Base-by-base conservation (phyloP, 1,140 invertebrate species). In the Saccostrea echinata region DNA sequence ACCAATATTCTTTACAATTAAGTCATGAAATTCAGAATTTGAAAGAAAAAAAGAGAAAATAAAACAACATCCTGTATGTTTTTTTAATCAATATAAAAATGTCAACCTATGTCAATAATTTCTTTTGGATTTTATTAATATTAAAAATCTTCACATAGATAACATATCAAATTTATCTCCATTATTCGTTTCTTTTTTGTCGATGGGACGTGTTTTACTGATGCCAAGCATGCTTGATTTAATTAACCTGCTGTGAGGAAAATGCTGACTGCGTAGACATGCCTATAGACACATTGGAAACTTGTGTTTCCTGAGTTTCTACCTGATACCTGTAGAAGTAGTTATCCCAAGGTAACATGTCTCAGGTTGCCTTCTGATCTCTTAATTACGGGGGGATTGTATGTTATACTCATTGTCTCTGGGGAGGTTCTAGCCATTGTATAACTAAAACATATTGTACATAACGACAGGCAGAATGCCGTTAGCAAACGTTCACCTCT, bases 301-400 rank as follows among this genome's bases (percentile, higher is more conserved):
- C 16, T 24, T 24, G 57, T 64, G 57, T 64, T 64, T 24, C 21
- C 24, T 64, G 18, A n/a, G 8, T 76, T 27, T 76, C 68, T 16
- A 33, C 27, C 27, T 30, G 27, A 76, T 33, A 27, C 27, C 27
- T 76, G 68, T 76, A 16, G 27, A 76, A 33, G 16, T 76, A 16
- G 27, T 76, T 76, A 21, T 16, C 27, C 16, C 27, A 76, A 27
- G 27, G 27, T 27, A 76, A 33, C 68, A 27, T 76, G 27, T 30
- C 30, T 76, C 68, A 30, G 11, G 68, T 76, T 76, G 68, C 68
- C 68, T 30, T 76, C 24, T 76, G 68, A 76, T 76, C 68, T 76
- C 68, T 76, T 76, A 16, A 76, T 76, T 76, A 76, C 68, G 30
- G 68, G 30, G n/a, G 24, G 24, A 33, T 11, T 76, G 24, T 12